phyloP scores from a whole-genome alignment of 2,113 vertebrate genomes.

The Stomatorhinus ivindoensis region DNA sequence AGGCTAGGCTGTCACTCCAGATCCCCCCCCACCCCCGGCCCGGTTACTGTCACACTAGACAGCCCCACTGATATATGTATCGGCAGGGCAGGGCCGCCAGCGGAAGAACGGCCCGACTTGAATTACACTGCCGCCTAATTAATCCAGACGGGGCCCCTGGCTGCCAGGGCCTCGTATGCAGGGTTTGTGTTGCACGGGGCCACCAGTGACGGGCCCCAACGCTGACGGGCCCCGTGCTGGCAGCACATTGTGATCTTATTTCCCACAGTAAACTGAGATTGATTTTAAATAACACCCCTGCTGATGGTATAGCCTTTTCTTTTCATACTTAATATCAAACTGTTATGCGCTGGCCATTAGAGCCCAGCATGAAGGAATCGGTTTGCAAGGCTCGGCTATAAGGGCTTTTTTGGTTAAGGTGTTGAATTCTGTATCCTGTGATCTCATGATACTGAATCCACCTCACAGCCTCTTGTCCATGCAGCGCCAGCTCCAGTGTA shows the following conservation, averaged over 20 bases:
- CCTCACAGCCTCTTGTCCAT: background rate
- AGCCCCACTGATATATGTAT: slow-evolving; percentile 56
- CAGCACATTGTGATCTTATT: slow-evolving; percentile 47
- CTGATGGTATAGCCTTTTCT: background rate
- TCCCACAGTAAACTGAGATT: slow-evolving; percentile 43
- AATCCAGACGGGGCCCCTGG: slow-evolving; percentile 53
- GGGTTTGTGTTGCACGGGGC: slow-evolving; percentile 43
- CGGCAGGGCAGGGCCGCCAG: slow-evolving; percentile 49
- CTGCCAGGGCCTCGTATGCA: slow-evolving; percentile 55
- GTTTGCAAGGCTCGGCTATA: background rate
- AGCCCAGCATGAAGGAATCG: background rate
- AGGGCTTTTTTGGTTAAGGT: background rate
- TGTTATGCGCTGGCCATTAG: background rate
- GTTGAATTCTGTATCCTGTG: background rate
- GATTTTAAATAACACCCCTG: slow-evolving; percentile 36
- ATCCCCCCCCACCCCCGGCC: slow-evolving; percentile 45
- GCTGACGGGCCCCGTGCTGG: slow-evolving; percentile 33
- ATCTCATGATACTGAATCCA: background rate
- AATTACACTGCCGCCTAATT: slow-evolving; percentile 57
- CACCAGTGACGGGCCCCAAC: slow-evolving; percentile 8
- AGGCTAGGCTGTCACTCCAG: slow-evolving; percentile 51
- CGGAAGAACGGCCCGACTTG: slow-evolving; percentile 53
- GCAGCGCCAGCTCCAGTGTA: background rate
- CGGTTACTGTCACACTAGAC: slow-evolving; percentile 55
- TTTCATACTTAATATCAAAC: background rate